Evolutionary conservation across 2,113 vertebrate genomes (phyloP).

Genomic region (Ceyx melanurus): DNA sequence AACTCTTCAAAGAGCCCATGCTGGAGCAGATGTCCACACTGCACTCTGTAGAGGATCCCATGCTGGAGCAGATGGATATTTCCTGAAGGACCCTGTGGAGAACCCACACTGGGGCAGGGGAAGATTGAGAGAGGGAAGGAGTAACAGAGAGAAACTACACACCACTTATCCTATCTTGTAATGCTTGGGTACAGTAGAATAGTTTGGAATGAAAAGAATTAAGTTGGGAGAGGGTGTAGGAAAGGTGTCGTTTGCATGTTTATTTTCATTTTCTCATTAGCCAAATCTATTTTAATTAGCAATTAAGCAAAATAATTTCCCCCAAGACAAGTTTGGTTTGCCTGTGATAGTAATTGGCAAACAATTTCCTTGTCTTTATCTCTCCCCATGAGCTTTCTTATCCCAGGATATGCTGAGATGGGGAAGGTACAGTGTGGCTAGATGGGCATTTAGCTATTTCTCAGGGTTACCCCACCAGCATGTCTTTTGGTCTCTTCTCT

Average conservation of each 20-base stretch:
- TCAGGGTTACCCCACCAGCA: background rate
- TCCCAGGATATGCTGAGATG: background rate
- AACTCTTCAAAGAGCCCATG: background rate
- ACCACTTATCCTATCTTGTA: background rate
- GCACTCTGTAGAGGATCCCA: background rate
- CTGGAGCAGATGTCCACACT: background rate
- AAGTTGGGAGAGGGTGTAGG: background rate
- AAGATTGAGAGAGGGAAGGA: background rate
- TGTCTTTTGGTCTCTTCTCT: background rate
- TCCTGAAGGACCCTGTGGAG: background rate
- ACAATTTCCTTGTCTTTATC: background rate
- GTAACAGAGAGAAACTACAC: background rate
- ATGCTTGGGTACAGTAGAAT: background rate
- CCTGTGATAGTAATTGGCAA: background rate
- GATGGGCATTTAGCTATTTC: background rate
- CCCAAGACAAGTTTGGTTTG: background rate
- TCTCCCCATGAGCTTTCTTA: background rate
- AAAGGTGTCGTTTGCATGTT: background rate
- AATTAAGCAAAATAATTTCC: background rate
- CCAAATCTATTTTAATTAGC: constrained; percentile 12
- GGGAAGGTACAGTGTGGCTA: background rate
- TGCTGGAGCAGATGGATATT: background rate
- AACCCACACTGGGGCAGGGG: background rate
- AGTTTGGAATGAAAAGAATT: background rate
- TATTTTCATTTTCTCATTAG: background rate